A percentile compares a stretch with the other conserved stretches of the same genome.
Evolutionary conservation across 2,888 invertebrate species (phyloP).

Genomic region (Hartigia nigra): DNA sequence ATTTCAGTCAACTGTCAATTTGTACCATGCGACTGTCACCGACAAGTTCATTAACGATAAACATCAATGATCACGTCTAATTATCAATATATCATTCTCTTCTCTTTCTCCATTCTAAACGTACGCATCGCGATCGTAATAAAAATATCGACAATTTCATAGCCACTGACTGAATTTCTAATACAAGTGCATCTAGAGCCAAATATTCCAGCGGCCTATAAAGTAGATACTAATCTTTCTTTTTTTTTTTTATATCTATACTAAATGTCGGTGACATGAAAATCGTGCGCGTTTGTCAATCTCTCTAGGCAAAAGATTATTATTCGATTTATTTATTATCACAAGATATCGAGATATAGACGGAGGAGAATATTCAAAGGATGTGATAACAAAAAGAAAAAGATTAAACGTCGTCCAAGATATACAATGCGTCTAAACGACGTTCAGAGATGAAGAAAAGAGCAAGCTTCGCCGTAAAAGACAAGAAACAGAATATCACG

Average conservation of each 20-base stretch:
- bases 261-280: background rate
- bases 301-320: background rate
- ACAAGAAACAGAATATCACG: background rate
- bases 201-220: background rate
- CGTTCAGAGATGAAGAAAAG: background rate
- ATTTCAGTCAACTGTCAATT: background rate
- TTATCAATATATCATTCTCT: background rate
- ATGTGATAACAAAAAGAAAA: background rate
- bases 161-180: background rate
- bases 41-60: background rate
- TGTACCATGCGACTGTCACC: background rate
- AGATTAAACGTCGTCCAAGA: background rate
- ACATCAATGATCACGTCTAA: background rate
- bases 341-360: background rate
- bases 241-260: background rate
- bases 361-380: background rate
- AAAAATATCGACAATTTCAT: background rate
- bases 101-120: background rate
- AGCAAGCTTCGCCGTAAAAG: background rate
- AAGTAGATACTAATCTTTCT: background rate
- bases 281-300: background rate
- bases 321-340: background rate
- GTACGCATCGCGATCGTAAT: background rate
- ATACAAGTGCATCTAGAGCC: background rate
- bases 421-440: background rate